Percentiles rank a stretch among this genome's conserved stretches.
These are phyloP conservation scores for Pogona vitticeps DNA, from an alignment of 2,113 vertebrate genomes.

Conservation along the genomic window DNA sequence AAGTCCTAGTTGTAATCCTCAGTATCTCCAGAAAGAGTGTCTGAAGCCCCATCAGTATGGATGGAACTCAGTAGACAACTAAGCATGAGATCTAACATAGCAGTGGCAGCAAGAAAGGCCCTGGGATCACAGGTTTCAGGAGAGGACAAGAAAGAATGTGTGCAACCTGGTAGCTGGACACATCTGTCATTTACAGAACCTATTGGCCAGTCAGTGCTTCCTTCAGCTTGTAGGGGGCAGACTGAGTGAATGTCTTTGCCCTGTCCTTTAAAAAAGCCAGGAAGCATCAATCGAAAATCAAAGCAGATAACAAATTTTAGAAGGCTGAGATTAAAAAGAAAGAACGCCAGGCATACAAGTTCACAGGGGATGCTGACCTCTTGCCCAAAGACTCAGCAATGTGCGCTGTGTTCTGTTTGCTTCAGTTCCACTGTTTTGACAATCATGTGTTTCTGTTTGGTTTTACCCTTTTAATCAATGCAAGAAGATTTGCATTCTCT, in stretches of 20 bases:
- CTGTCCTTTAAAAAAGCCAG: neutral
- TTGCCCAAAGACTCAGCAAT: neutral
- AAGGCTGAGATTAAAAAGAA: slow-evolving; percentile 7
- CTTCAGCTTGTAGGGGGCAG: neutral
- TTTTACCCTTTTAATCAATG: neutral
- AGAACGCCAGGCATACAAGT: neutral
- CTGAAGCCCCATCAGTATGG: no score
- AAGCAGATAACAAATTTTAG: slow-evolving; percentile 1
- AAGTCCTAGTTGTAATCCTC: no score
- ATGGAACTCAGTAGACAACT: no score
- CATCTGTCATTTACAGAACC: no score
- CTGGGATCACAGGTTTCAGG: neutral
- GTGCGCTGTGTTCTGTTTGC: neutral
- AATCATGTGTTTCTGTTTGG: neutral
- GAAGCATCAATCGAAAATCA: neutral
- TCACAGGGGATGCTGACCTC: neutral
- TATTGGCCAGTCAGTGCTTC: no score
- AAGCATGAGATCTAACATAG: neutral
- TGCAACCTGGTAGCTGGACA: no score
- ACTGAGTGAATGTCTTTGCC: neutral
- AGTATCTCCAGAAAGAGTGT: no score
- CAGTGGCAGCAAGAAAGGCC: neutral
- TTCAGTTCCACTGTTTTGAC: neutral
- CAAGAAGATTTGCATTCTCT: neutral
- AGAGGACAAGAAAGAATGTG: neutral